Evolutionary conservation across 2,113 vertebrate genomes (phyloP).

Genomic region (Gulo gulo): DNA sequence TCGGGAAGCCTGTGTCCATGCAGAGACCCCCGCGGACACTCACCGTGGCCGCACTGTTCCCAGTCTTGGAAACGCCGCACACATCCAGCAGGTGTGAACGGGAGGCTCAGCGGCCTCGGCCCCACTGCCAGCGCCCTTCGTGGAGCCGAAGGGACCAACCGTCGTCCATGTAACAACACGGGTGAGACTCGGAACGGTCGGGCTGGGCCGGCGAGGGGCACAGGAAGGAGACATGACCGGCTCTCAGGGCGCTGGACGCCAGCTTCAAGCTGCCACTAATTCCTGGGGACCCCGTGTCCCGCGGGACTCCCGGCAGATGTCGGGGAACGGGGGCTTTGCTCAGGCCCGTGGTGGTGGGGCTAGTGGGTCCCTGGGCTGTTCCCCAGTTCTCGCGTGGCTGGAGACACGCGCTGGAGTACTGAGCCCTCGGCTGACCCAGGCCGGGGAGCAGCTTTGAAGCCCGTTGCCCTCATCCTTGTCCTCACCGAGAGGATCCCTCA

Average conservation of each 20-base stretch:
- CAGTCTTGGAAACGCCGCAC: background rate
- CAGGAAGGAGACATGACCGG: background rate
- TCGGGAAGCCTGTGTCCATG: too few relatives aligned
- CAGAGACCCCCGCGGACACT: background rate
- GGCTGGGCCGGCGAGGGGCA: background rate
- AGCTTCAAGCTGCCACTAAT: background rate
- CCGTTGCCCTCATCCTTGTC: background rate
- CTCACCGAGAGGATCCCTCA: background rate
- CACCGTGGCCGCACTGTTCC: fast-evolving
- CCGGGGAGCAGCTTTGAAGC: background rate
- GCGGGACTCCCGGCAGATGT: background rate
- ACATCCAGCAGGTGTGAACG: background rate
- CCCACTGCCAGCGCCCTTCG: fast-evolving
- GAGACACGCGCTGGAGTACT: background rate
- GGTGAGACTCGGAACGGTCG: background rate
- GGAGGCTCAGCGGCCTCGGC: background rate
- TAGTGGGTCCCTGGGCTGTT: background rate
- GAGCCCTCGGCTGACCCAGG: background rate
- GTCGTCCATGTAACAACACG: background rate
- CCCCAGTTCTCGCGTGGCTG: background rate
- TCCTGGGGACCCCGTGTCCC: background rate
- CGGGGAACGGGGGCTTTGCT: background rate
- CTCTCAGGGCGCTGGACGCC: background rate
- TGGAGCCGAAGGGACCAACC: background rate
- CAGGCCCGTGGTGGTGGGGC: too few relatives aligned